A percentile compares a stretch with the other conserved stretches of the same genome.
These are phyloP conservation scores for Chascanopsetta lugubris DNA, from an alignment of 2,113 vertebrate species.

Conservation along the genomic window DNA sequence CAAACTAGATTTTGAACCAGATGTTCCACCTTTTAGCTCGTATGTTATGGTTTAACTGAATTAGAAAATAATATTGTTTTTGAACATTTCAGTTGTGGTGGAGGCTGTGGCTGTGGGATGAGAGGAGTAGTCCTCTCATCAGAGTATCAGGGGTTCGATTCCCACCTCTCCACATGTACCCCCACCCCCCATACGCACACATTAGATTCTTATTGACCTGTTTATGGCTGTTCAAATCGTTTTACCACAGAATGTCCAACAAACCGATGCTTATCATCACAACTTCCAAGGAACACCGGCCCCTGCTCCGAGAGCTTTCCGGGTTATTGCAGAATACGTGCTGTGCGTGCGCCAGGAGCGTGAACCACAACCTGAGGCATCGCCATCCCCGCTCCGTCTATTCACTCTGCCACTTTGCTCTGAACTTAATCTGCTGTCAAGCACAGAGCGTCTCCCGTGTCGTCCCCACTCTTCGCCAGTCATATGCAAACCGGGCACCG, in stretches of 20 bases:
- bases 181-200: no score
- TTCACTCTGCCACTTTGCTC: constrained; percentile 63
- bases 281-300: not conserved
- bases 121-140: no score
- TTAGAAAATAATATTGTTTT: no score
- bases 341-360: constrained; percentile 21
- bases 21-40: no score
- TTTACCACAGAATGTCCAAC: not conserved
- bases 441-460: constrained; percentile 67
- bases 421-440: constrained; percentile 62
- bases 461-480: constrained; percentile 67
- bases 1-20: no score
- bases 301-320: not conserved
- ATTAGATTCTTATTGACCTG: not conserved
- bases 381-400: constrained; percentile 59
- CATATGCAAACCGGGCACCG: constrained; percentile 69
- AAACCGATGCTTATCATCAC: not conserved
- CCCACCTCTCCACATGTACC: no score
- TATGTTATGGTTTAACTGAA: no score
- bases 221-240: not conserved
- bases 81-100: no score
- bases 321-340: constrained; percentile 21
- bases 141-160: no score
- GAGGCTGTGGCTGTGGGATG: no score
- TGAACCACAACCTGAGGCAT: constrained; percentile 5